phyloP scores from a whole-genome alignment of 2,888 invertebrate genomes.

The Hyposoter didymator region DNA sequence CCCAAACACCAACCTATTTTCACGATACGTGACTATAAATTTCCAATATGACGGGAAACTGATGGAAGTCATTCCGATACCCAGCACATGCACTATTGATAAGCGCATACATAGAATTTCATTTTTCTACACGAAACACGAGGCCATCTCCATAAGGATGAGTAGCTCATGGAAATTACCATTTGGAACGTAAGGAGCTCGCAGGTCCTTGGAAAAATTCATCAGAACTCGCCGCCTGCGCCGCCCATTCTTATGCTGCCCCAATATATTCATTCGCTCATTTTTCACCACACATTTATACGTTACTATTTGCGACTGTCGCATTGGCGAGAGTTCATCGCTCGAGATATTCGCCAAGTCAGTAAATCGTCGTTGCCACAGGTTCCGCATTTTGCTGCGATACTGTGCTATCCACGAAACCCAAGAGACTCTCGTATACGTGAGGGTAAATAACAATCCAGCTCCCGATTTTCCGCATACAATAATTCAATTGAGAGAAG shows the following conservation, averaged over 20 bases:
- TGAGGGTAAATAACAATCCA: not conserved
- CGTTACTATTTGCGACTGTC: conserved; percentile 6
- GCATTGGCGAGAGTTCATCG: conserved; percentile 18
- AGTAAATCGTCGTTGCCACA: conserved; percentile 61
- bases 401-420: conserved; percentile 17
- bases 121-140: not conserved
- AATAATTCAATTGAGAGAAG: conserved; percentile 28
- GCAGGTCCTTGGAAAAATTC: conserved; percentile 14
- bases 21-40: conserved; percentile 56
- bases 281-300: conserved; percentile 13
- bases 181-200: conserved; percentile 16
- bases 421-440: conserved; percentile 4
- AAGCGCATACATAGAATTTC: too few relatives aligned
- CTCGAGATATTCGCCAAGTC: conserved; percentile 50
- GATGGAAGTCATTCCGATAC: conserved; percentile 47
- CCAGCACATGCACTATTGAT: too few relatives aligned
- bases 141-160: not conserved
- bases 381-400: not conserved
- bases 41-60: conserved; percentile 57
- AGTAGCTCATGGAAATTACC: conserved; percentile 45
- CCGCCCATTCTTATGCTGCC: not conserved
- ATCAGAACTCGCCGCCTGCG: conserved; percentile 16
- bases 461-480: conserved; percentile 23
- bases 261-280: conserved; percentile 44
- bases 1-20: conserved; percentile 15